Evolutionary conservation across 2,797 vertebrate species (phyloP).

Genomic region (Sparidentex hasta): DNA sequence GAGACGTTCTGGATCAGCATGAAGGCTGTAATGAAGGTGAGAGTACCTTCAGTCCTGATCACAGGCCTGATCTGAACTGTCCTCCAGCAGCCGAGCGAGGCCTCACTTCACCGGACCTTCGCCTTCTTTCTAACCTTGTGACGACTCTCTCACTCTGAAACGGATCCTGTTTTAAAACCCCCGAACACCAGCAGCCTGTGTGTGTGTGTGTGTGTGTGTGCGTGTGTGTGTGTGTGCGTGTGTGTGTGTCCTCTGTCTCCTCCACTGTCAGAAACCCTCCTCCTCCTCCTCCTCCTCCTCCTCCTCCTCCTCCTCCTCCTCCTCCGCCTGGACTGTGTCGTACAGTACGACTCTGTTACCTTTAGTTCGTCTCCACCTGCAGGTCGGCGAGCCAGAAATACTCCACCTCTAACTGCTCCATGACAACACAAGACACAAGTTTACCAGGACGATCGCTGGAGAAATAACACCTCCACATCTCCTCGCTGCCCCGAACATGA

Average conservation of each 20-base stretch:
- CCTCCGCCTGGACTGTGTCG: too few species aligned
- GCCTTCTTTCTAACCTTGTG: constrained; percentile 1
- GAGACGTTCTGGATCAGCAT: too few species aligned
- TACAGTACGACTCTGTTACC: constrained; percentile 7
- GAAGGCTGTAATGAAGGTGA: too few species aligned
- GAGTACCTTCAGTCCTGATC: too few species aligned
- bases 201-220: constrained; percentile 4
- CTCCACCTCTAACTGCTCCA: neutral
- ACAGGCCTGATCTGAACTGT: neutral
- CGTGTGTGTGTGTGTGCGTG: constrained; percentile 17
- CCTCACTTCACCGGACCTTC: neutral
- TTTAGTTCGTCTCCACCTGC: constrained; percentile 11
- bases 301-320: too few species aligned
- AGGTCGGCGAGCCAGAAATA: neutral
- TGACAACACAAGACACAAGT: too few species aligned
- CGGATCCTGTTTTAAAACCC: neutral
- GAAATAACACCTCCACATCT: neutral
- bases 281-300: neutral
- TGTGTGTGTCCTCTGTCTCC: constrained; percentile 2
- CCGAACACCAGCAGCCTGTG: constrained; percentile 3
- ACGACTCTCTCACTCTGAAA: neutral
- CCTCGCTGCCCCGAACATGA: constrained; percentile 11
- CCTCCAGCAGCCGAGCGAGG: neutral
- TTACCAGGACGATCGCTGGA: neutral
- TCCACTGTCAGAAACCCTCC: constrained; percentile 3